These are phyloP conservation scores for Saccopteryx leptura DNA, from an alignment of 2,113 vertebrate species.

Conservation along the genomic window DNA sequence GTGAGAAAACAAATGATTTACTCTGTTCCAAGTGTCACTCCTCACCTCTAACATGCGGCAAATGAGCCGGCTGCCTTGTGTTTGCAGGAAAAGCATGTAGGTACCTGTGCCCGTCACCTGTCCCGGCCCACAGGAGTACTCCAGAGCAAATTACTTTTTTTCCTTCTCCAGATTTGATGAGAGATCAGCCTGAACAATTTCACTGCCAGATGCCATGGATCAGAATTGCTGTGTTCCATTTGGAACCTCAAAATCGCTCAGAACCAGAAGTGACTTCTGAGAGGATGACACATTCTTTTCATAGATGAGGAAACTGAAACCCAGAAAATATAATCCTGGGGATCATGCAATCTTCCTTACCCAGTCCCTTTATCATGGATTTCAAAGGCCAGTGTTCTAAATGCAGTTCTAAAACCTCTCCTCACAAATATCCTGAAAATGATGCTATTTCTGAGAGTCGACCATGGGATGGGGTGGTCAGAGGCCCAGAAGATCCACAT, in stretches of 20 bases:
- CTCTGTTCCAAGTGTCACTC: neutral
- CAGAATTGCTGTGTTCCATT: neutral
- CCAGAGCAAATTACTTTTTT: too few relatives aligned
- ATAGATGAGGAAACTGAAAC: neutral
- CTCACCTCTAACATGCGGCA: neutral
- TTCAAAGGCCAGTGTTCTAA: neutral
- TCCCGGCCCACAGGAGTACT: neutral
- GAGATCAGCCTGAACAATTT: neutral
- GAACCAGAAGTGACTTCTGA: constrained; percentile 4
- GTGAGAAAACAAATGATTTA: neutral
- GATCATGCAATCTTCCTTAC: neutral
- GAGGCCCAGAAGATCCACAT: neutral
- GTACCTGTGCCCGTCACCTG: too few relatives aligned
- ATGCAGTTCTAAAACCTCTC: neutral
- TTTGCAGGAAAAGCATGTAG: neutral
- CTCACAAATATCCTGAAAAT: neutral
- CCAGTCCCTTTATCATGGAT: neutral
- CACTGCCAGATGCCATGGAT: neutral
- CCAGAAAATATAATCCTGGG: neutral
- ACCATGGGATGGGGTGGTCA: neutral
- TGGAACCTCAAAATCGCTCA: neutral
- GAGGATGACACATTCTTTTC: neutral
- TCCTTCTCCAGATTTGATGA: neutral
- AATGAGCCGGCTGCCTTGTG: neutral
- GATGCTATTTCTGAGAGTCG: neutral